Conservation (phyloP, 2,113 vertebrate species). For the Callithrix jacchus region DNA sequence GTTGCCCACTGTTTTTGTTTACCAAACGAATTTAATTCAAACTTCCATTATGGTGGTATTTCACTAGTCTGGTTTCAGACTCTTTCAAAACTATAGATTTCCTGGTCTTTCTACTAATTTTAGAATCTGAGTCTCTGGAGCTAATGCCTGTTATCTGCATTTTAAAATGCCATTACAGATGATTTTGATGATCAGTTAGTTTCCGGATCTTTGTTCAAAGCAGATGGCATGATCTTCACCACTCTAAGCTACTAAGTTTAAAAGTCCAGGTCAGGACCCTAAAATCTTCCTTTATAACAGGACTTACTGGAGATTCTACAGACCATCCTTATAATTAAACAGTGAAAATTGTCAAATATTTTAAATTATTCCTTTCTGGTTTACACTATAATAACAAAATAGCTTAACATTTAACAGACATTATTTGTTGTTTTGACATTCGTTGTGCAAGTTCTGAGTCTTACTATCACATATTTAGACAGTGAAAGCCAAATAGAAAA, state of each 20-base stretch:
- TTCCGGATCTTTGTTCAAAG: not conserved
- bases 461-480: not conserved
- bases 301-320: not conserved
- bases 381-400: not conserved
- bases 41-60: not conserved
- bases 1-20: not conserved
- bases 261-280: not conserved
- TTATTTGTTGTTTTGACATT: not conserved
- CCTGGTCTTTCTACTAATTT: not conserved
- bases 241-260: not conserved
- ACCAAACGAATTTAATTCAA: not conserved
- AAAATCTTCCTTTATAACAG: not conserved
- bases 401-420: not conserved
- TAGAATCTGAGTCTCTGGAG: not conserved
- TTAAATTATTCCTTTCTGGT: not conserved
- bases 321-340: not conserved
- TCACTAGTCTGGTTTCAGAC: not conserved
- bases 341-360: not conserved
- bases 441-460: not conserved
- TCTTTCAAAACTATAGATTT: not conserved
- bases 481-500: slow-evolving; percentile 7
- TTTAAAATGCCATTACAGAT: not conserved
- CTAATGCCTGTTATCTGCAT: not conserved
- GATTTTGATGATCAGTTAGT: not conserved
- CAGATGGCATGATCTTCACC: not conserved